Percentiles rank a stretch among this genome's conserved stretches.
Evolutionary conservation across 2,888 invertebrate genomes (phyloP).

Genomic region (Tenthredo amoena): DNA sequence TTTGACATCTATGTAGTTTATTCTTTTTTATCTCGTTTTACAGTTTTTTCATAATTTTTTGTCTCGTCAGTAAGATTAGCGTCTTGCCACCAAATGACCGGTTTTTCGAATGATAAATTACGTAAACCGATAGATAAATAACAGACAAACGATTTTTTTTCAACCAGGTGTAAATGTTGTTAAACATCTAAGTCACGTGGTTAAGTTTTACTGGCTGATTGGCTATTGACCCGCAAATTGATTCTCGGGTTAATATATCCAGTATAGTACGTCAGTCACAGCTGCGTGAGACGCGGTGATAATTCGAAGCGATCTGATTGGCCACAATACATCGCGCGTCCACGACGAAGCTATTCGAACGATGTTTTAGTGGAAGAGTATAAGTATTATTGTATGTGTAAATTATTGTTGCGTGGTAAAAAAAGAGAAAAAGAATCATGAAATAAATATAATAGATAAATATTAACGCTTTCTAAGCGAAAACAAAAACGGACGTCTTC

Average conservation of each 20-base stretch:
- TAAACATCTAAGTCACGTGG: neutral
- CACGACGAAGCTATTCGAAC: neutral
- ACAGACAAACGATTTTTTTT: neutral
- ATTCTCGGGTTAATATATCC: neutral
- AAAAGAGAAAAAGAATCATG: neutral
- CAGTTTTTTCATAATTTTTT: no score
- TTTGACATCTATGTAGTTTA: no score
- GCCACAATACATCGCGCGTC: constrained; percentile 26
- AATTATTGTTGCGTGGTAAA: neutral
- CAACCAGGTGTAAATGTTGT: neutral
- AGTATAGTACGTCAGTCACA: neutral
- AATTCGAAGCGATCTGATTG: constrained; percentile 18
- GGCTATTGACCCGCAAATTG: neutral
- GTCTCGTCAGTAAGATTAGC: neutral
- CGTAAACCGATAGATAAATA: neutral
- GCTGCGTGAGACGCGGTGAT: neutral
- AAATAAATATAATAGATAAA: neutral
- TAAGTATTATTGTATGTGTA: neutral
- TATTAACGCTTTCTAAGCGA: neutral
- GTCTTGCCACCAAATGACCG: neutral
- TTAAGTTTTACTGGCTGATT: neutral
- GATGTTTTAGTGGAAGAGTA: neutral
- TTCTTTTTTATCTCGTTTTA: no score
- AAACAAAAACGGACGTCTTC: neutral
- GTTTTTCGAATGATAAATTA: neutral